Evolutionary conservation across 2,888 invertebrate genomes (phyloP).

Genomic region (Magallana nippona): DNA sequence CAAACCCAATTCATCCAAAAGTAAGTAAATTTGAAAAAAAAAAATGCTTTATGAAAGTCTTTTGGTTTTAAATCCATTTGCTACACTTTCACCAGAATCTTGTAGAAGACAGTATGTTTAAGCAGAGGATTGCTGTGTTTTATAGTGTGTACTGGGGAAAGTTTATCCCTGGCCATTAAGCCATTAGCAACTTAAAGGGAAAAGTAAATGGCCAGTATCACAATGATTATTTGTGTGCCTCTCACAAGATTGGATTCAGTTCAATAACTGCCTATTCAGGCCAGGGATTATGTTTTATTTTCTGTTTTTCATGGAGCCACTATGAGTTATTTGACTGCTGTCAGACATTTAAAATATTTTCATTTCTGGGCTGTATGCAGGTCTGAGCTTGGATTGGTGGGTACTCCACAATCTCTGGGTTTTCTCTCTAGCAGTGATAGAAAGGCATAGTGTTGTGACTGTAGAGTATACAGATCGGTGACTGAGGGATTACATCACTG

Average conservation of each 20-base stretch:
- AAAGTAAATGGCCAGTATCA: slow-evolving; percentile 23
- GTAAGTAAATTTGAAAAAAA: background rate
- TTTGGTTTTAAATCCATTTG: background rate
- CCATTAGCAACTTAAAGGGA: slow-evolving; percentile 30
- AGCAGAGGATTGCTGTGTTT: too few species aligned
- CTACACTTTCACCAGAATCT: too few species aligned
- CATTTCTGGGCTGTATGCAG: slow-evolving; percentile 20
- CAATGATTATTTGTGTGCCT: slow-evolving; percentile 19
- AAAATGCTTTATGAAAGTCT: background rate
- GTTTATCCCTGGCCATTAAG: background rate
- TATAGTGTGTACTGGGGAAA: background rate
- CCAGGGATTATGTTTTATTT: slow-evolving; percentile 17
- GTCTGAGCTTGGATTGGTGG: slow-evolving; percentile 18
- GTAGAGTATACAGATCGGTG: background rate
- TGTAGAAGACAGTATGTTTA: too few species aligned
- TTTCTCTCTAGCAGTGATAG: background rate
- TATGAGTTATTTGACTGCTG: slow-evolving; percentile 29
- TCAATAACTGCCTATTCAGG: slow-evolving; percentile 13
- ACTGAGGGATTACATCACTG: background rate
- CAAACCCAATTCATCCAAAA: background rate
- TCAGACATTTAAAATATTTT: slow-evolving; percentile 35
- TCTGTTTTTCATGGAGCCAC: slow-evolving; percentile 18
- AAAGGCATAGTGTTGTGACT: background rate
- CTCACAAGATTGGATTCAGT: background rate
- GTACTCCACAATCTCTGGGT: slow-evolving; percentile 17